These are phyloP conservation scores for Mus spretus DNA, from an alignment of 2,797 vertebrate genomes.

Conservation along the genomic window DNA sequence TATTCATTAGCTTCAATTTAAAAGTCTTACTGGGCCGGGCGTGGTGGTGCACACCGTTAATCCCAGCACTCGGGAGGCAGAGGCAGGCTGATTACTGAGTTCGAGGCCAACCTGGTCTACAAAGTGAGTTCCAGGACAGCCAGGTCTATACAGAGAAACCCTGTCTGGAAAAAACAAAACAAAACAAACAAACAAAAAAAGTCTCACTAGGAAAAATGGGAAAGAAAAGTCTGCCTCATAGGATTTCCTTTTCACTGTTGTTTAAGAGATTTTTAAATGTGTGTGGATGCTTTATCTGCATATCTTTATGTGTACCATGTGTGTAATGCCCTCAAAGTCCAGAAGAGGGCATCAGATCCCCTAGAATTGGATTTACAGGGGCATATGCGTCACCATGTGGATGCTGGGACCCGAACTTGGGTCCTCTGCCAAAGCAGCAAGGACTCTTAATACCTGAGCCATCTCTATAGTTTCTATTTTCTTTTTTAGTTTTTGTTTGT, in stretches of 20 bases:
- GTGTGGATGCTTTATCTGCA: not conserved
- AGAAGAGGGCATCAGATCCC: not conserved
- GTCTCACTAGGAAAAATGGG: not conserved
- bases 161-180: no score
- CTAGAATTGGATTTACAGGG: not conserved
- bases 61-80: no score
- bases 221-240: conserved; percentile 27
- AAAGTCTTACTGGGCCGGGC: not conserved
- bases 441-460: no score
- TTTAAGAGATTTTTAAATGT: not conserved
- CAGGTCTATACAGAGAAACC: no score
- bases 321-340: not conserved
- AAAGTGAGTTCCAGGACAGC: no score
- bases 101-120: no score
- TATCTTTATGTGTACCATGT: no score
- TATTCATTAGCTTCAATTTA: not conserved
- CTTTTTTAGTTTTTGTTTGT: not conserved
- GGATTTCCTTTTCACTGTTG: not conserved
- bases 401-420: not conserved
- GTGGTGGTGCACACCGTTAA: no score
- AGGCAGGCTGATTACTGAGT: no score
- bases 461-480: no score
- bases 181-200: no score
- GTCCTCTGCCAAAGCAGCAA: no score
- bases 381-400: not conserved